These are phyloP conservation scores for Fulica atra DNA, from an alignment of 2,113 vertebrate genomes.

Conservation along the genomic window DNA sequence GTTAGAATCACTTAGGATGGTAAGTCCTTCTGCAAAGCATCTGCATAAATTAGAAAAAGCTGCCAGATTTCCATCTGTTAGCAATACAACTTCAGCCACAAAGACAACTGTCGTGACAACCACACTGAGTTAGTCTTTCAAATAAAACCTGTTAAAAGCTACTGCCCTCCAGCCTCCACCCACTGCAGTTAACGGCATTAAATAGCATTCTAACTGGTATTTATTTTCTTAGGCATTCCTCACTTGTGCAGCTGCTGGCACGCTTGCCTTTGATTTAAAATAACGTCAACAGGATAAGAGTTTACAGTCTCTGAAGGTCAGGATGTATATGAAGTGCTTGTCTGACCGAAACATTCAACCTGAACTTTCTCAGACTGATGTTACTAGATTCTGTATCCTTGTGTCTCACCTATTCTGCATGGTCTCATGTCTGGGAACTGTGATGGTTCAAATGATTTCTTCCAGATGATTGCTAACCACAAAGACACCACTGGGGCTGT, in stretches of 20 bases:
- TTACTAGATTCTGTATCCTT: not conserved
- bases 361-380: slow-evolving; percentile 36
- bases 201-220: slow-evolving; percentile 72
- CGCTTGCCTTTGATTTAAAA: slow-evolving; percentile 75
- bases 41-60: slow-evolving; percentile 67
- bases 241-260: slow-evolving; percentile 68
- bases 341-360: slow-evolving; percentile 27
- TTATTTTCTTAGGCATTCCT: slow-evolving; percentile 80
- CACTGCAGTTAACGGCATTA: slow-evolving; percentile 71
- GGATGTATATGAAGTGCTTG: slow-evolving; percentile 25
- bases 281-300: slow-evolving; percentile 61
- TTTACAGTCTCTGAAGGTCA: slow-evolving; percentile 62
- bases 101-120: slow-evolving; percentile 79
- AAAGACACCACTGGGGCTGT: slow-evolving; percentile 11
- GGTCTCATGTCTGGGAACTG: not conserved
- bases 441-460: slow-evolving; percentile 38
- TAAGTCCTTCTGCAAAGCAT: slow-evolving; percentile 62
- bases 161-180: slow-evolving; percentile 73
- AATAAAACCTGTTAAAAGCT: slow-evolving; percentile 81
- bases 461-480: slow-evolving; percentile 44
- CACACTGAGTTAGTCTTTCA: slow-evolving; percentile 78
- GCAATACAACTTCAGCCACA: slow-evolving; percentile 74
- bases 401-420: not conserved
- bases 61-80: slow-evolving; percentile 79
- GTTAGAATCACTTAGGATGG: slow-evolving; percentile 49